Evolutionary conservation across 2,113 vertebrate genomes (phyloP).

Genomic region (Muscicapa adusta): DNA sequence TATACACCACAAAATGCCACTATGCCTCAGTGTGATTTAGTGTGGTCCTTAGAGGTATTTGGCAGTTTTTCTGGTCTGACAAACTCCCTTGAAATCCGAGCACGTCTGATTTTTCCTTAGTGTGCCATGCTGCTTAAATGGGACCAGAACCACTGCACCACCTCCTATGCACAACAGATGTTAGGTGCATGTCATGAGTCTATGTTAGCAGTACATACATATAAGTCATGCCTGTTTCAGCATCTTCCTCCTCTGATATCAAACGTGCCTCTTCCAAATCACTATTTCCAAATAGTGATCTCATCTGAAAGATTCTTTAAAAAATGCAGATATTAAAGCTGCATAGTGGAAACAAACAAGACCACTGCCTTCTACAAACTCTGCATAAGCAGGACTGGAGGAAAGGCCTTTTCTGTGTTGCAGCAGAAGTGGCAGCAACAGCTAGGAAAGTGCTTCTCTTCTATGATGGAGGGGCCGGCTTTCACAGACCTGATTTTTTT

Average conservation of each 20-base stretch:
- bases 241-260: background rate
- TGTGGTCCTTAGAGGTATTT: background rate
- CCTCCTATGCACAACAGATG: background rate
- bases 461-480: background rate
- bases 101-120: background rate
- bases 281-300: background rate
- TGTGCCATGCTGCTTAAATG: background rate
- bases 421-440: background rate
- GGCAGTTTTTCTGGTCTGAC: background rate
- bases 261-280: background rate
- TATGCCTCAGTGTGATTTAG: background rate
- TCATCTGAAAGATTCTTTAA: background rate
- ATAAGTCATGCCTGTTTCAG: background rate
- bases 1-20: background rate
- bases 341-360: background rate
- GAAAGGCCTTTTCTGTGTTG: background rate
- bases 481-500: background rate
- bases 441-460: background rate
- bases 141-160: background rate
- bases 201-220: background rate
- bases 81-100: background rate
- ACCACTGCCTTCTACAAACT: background rate
- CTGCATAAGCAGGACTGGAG: background rate
- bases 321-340: background rate
- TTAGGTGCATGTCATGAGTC: fast-evolving